Evolutionary conservation across 2,113 vertebrate genomes (phyloP).

Genomic region (Procavia capensis): DNA sequence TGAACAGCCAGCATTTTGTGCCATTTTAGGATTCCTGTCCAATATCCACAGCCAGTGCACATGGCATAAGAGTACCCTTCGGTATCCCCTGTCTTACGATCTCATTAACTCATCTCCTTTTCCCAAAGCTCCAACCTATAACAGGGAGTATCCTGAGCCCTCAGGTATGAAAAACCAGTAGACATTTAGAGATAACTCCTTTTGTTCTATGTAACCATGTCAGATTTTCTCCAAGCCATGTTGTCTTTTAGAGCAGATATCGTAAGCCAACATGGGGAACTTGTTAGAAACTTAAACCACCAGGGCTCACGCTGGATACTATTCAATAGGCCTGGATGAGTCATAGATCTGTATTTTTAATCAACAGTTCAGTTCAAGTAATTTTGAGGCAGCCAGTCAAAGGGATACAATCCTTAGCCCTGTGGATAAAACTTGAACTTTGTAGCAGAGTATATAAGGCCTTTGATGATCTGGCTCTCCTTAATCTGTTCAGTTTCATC

Average conservation of each 20-base stretch:
- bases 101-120: neutral
- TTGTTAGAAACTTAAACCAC: neutral
- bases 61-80: neutral
- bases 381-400: neutral
- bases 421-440: neutral
- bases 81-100: neutral
- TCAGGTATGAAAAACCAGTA: neutral
- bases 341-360: conserved; percentile 8
- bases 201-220: neutral
- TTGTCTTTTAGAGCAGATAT: neutral
- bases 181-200: neutral
- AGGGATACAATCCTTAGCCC: neutral
- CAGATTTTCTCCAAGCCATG: neutral
- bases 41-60: neutral
- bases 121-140: neutral
- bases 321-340: neutral
- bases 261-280: neutral
- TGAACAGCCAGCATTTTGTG: neutral
- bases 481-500: neutral
- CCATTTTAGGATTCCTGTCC: neutral
- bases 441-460: neutral
- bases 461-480: neutral
- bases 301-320: neutral
- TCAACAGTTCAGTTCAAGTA: neutral
- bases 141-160: too few species aligned